phyloP scores from a whole-genome alignment of 1,140 invertebrate species.

The Bombus polaris region DNA sequence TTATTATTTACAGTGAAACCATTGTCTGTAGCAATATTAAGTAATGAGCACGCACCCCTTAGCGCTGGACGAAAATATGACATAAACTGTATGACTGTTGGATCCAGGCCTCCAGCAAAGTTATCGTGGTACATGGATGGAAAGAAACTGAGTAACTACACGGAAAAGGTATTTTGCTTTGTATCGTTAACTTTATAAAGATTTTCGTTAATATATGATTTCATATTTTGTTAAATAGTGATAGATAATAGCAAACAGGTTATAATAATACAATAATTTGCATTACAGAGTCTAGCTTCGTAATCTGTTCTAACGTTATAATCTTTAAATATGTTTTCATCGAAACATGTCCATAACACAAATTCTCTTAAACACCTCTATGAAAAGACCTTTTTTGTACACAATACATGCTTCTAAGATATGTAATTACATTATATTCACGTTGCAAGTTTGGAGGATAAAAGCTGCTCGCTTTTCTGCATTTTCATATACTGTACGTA shows the following conservation, averaged over 20 bases:
- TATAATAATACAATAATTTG: neutral
- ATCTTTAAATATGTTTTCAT: too few species aligned
- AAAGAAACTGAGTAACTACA: constrained; percentile 84
- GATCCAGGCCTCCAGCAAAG: constrained; percentile 90
- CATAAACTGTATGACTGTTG: constrained; percentile 90
- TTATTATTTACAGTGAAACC: constrained; percentile 87
- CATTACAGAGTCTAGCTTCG: neutral
- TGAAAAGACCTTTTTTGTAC: too few species aligned
- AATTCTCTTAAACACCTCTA: too few species aligned
- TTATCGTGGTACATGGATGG: constrained; percentile 92
- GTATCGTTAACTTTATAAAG: neutral
- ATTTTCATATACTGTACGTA: too few species aligned
- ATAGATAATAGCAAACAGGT: neutral
- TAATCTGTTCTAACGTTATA: too few species aligned
- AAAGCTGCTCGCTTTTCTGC: too few species aligned
- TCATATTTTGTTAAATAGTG: neutral
- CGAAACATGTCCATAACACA: too few species aligned
- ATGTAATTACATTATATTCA: too few species aligned
- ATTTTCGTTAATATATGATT: too few species aligned
- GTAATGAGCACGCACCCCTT: constrained; percentile 88
- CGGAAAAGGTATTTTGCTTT: constrained; percentile 82
- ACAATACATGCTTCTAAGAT: too few species aligned
- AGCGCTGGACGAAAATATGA: constrained; percentile 91
- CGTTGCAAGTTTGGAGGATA: too few species aligned
- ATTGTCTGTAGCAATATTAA: constrained; percentile 89